phyloP scores from a whole-genome alignment of 2,888 invertebrate species.

The Drosophila infuscata region DNA sequence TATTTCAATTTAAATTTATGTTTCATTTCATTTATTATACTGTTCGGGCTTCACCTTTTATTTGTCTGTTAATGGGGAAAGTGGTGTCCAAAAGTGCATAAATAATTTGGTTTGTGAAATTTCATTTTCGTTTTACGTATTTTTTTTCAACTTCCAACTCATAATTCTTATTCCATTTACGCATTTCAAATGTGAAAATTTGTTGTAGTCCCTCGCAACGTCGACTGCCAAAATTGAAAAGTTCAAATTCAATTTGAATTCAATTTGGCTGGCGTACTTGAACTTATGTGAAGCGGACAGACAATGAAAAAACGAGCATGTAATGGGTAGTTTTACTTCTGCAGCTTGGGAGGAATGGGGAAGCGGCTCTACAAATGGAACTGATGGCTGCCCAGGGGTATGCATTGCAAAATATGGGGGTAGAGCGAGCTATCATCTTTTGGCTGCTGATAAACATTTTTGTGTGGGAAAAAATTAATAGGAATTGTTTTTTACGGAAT shows the following conservation, averaged over 20 bases:
- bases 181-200: constrained; percentile 68
- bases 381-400: constrained; percentile 5
- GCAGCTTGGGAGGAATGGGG: not conserved
- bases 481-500: constrained; percentile 7
- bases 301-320: constrained; percentile 47
- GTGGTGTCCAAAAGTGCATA: constrained; percentile 74
- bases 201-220: constrained; percentile 27
- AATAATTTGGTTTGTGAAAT: constrained; percentile 77
- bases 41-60: constrained; percentile 31
- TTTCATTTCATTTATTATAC: constrained; percentile 68
- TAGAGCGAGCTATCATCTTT: not conserved
- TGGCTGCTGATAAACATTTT: constrained; percentile 1
- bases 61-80: constrained; percentile 58
- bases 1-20: constrained; percentile 69
- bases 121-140: constrained; percentile 63
- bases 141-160: constrained; percentile 44
- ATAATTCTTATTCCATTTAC: constrained; percentile 76
- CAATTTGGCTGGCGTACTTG: constrained; percentile 77
- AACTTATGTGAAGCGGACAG: constrained; percentile 57
- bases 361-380: not conserved
- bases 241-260: constrained; percentile 85
- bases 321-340: constrained; percentile 64
- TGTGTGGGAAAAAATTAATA: not conserved
- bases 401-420: not conserved
- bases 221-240: constrained; percentile 81